A percentile compares a stretch with the other conserved stretches of the same genome.
These are phyloP conservation scores for Noctua fimbriata DNA, from an alignment of 2,888 invertebrate species.

Conservation along the genomic window DNA sequence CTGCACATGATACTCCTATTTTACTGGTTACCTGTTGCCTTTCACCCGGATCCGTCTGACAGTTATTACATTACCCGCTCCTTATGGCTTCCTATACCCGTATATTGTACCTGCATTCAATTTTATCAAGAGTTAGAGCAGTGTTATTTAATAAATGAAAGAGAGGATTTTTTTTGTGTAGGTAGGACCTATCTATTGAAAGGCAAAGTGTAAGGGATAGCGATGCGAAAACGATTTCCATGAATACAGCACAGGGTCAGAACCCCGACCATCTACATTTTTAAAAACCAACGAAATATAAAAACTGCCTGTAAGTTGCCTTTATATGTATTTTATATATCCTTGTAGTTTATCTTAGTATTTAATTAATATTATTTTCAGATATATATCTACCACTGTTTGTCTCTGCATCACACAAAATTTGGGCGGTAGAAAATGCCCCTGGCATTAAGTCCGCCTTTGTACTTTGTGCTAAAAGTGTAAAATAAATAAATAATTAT, in stretches of 20 bases:
- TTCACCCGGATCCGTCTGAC: conserved; percentile 34
- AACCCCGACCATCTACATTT: not conserved
- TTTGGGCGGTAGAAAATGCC: too few relatives aligned
- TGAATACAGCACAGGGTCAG: not conserved
- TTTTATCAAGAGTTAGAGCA: conserved; percentile 37
- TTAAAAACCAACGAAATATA: not conserved
- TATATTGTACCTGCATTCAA: conserved; percentile 43
- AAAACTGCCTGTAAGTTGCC: not conserved
- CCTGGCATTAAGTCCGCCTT: too few relatives aligned
- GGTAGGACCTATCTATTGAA: not conserved
- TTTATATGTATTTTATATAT: too few relatives aligned
- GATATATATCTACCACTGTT: too few relatives aligned
- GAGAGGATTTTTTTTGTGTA: not conserved
- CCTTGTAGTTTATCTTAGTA: too few relatives aligned
- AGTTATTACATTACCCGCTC: conserved; percentile 55
- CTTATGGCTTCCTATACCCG: conserved; percentile 48
- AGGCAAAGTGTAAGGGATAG: not conserved
- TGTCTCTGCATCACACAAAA: too few relatives aligned
- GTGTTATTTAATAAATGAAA: not conserved
- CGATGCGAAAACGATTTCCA: not conserved
- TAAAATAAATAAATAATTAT: too few relatives aligned
- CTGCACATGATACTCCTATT: conserved; percentile 35
- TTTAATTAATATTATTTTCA: too few relatives aligned
- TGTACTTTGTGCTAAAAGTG: too few relatives aligned
- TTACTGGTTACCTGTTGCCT: conserved; percentile 60